phyloP scores from a whole-genome alignment of 2,797 vertebrate genomes.

The Xiphorhynchus erythropygius region DNA sequence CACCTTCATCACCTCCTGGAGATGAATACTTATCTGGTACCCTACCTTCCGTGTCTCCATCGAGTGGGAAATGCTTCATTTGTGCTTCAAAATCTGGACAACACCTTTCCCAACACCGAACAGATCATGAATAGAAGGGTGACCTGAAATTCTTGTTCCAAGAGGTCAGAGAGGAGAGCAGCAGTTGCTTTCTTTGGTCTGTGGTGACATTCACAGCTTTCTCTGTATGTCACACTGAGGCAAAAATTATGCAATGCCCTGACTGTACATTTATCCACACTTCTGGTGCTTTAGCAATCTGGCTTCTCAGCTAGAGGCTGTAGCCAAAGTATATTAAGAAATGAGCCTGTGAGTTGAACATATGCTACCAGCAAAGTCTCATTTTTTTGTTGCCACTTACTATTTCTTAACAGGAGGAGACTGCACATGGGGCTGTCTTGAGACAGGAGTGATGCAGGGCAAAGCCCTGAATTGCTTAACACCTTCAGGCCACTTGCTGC shows the following conservation, averaged over 20 bases:
- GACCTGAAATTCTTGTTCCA: not conserved
- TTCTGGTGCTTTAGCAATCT: not conserved
- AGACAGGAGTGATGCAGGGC: not conserved
- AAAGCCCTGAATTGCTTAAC: not conserved
- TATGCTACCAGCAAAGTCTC: slow-evolving; percentile 20
- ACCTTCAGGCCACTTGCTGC: not conserved
- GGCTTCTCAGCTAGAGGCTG: slow-evolving; percentile 19
- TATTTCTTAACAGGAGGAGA: slow-evolving; percentile 9
- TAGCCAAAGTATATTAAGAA: slow-evolving; percentile 21
- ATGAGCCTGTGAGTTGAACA: not conserved
- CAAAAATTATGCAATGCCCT: not conserved
- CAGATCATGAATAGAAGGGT: not conserved
- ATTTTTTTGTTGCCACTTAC: not conserved
- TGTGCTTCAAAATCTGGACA: not conserved
- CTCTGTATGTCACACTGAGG: not conserved
- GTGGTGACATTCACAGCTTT: not conserved
- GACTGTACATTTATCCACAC: not conserved
- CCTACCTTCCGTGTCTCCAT: not conserved
- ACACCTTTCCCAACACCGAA: not conserved
- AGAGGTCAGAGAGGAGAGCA: not conserved
- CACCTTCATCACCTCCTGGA: not conserved
- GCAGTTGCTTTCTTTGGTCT: not conserved
- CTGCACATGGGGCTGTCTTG: not conserved
- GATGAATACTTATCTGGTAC: not conserved
- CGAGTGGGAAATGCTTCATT: not conserved